Evolutionary conservation across 2,113 vertebrate species (phyloP).

Genomic region (Chloebia gouldiae): DNA sequence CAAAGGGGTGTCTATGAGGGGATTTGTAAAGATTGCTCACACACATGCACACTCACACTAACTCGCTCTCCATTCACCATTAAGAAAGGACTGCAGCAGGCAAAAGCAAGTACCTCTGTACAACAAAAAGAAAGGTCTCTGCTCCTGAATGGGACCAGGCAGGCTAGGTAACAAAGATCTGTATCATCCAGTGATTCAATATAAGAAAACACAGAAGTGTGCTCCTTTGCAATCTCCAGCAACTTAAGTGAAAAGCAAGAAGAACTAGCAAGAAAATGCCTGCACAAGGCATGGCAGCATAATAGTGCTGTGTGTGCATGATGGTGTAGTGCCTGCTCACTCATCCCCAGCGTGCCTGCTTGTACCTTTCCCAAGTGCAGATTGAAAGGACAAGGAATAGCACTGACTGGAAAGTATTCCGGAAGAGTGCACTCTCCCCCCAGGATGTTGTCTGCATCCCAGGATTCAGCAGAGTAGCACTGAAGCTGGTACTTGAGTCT

Average conservation of each 20-base stretch:
- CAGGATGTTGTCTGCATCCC: not conserved
- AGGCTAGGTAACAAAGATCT: not conserved
- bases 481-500: too few relatives aligned
- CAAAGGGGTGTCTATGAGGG: slow-evolving; percentile 17
- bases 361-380: not conserved
- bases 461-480: not conserved
- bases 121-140: not conserved
- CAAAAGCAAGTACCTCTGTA: not conserved
- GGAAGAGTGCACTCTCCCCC: fast-evolving
- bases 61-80: not conserved
- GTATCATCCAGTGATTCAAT: not conserved
- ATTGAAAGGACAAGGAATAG: not conserved
- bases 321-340: not conserved
- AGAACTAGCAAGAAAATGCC: not conserved
- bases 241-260: not conserved
- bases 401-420: not conserved
- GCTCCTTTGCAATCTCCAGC: not conserved
- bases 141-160: not conserved
- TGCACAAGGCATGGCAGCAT: not conserved
- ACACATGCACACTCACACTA: not conserved
- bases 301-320: not conserved
- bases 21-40: slow-evolving; percentile 23
- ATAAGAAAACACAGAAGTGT: not conserved
- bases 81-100: slow-evolving; percentile 29
- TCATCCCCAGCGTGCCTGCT: not conserved